phyloP scores from a whole-genome alignment of 2,113 vertebrate species.

The Manacus vitellinus region DNA sequence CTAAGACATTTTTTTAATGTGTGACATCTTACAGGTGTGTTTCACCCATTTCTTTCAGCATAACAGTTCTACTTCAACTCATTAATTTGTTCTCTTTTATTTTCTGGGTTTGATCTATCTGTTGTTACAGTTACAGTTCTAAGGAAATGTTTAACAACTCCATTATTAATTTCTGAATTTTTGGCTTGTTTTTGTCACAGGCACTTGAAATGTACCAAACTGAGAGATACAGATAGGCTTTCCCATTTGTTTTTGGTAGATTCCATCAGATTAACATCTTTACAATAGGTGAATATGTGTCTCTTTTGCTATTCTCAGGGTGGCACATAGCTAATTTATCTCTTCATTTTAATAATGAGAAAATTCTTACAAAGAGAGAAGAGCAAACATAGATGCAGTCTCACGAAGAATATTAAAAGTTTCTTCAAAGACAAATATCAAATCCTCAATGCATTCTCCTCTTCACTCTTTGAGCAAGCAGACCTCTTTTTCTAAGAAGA shows the following conservation, averaged over 20 bases:
- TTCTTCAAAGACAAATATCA: neutral
- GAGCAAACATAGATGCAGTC: neutral
- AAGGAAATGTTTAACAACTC: neutral
- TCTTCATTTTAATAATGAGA: neutral
- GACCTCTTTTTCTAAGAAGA: neutral
- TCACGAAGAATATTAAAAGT: neutral
- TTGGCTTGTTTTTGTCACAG: neutral
- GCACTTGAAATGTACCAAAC: neutral
- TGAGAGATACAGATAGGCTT: neutral
- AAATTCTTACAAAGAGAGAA: neutral
- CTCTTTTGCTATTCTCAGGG: neutral
- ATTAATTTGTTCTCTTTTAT: neutral
- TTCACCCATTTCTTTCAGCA: neutral
- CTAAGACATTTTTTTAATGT: neutral
- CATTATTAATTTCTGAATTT: neutral
- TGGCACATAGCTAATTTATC: neutral
- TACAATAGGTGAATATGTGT: neutral
- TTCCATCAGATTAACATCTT: neutral
- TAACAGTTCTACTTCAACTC: neutral
- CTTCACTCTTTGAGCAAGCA: neutral
- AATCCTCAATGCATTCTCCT: neutral
- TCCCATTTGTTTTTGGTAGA: neutral
- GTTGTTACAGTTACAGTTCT: neutral
- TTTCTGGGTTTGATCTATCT: neutral
- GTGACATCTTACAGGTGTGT: neutral